Base-by-base conservation (phyloP, 2,888 invertebrate genomes). In the Lampropteryx suffumata region DNA sequence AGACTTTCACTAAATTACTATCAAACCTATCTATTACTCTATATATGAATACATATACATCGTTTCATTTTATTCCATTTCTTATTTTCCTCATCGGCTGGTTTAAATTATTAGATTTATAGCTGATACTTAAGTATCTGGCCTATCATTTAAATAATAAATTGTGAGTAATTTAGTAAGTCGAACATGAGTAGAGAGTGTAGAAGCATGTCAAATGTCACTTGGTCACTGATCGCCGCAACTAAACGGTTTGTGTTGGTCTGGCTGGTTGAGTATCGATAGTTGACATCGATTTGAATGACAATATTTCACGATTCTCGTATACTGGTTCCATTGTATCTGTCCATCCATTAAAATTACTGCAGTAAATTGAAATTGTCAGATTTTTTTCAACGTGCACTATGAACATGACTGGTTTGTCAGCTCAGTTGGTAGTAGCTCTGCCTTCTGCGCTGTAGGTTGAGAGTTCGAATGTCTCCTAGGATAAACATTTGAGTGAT, bases 131-230 rank as follows among this genome's bases (percentile, higher is more conserved):
- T 12, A 46, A 4, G 9, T 10, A 6, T 43, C 12, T 17, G 12
- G 27, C 17, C n/a, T 29, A 28, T 35, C 28, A 41, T 28, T 47
- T 47, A 8, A 24, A 47, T 41, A 29, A 47, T 33, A 47, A 34
- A 47, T 47, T 24, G 33, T 1, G n/a, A 24, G 41, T 36, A 32
- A 48, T 48, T 36, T 48, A 12, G 9, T 24, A 47, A 50, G 55
- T 50, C 47, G 50, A 55, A 50, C 55, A 50, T 33, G 44, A 61
- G 24, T 10, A 28, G 41, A 47, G 42, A 46, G 46, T 28, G 28
- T 17, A 21, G 30, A 34, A 26, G 24, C 39, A 59, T 59, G 65
- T 59, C 65, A 67, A 50, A 63, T 50, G 67, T 62, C 62, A 65
- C 30, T 63, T 36, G 64, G 64, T 56, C 62, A 58, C 14, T 28